phyloP scores from a whole-genome alignment of 2,113 vertebrate species.

The Malurus elegans region DNA sequence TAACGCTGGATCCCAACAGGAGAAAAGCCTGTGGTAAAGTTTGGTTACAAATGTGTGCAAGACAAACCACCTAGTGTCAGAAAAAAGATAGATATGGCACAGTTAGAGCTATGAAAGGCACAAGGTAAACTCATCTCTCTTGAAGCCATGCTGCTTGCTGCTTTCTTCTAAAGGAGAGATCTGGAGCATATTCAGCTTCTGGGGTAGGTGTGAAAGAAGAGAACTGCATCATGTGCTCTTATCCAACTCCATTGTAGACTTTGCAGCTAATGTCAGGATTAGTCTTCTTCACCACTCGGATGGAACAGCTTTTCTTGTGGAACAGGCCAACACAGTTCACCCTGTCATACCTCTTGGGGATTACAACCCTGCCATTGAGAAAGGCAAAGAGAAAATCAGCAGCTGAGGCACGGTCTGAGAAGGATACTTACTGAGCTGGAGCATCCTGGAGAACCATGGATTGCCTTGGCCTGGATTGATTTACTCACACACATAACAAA shows the following conservation, averaged over 20 bases:
- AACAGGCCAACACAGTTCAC: constrained; percentile 50
- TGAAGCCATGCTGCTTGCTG: neutral
- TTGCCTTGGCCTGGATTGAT: neutral
- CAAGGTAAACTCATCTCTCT: neutral
- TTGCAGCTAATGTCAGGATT: constrained; percentile 52
- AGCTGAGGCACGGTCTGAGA: neutral
- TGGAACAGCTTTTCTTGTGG: constrained; percentile 61
- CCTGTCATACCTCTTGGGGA: constrained; percentile 50
- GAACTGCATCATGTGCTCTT: neutral
- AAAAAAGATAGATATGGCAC: neutral
- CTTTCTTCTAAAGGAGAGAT: neutral
- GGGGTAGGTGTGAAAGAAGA: neutral
- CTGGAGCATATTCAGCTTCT: neutral
- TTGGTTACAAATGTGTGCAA: neutral
- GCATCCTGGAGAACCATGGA: neutral
- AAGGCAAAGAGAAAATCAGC: neutral
- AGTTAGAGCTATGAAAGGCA: neutral
- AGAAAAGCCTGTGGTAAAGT: neutral
- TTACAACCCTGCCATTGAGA: constrained; percentile 42
- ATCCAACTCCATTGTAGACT: constrained; percentile 43
- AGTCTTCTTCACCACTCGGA: constrained; percentile 55
- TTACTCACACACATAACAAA: neutral
- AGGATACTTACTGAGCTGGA: neutral
- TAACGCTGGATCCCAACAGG: neutral
- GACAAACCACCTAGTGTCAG: neutral